Base-by-base conservation (phyloP, 2,113 vertebrate species). In the Ochotona curzoniae region DNA sequence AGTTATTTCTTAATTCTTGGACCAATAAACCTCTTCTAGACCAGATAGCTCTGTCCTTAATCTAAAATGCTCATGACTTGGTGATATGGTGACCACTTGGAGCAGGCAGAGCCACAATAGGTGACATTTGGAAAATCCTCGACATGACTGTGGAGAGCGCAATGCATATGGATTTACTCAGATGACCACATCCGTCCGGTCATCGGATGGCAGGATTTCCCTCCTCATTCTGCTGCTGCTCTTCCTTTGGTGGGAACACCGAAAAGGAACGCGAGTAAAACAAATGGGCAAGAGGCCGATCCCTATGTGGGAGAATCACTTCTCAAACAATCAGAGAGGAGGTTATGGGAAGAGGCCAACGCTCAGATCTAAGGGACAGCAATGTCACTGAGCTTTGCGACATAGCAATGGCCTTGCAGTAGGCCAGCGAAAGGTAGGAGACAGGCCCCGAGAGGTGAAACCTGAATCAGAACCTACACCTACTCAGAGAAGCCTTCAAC, bases 1-100 rank as follows among this genome's bases (percentile, higher is more conserved):
- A 96, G 94, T 94, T 96, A 91, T 94, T 95, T 94, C 92, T 96
- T 93, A 89, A 96, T 84, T 91, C 81, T 96, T 79, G 95, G 96
- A 96, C 93, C 95, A 97, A 96, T 94, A 95, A 93, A 94, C 92
- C 83, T 96, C 91, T 89, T 93, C 35, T 47, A 89, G 85, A 92
- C 57, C 61, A 35, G 86, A 87, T 14, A 75, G 25, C 18, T 49
- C 44, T 89, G 81, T 60, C 30, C 35, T 82, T 78, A 61, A n/a
- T 63, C 70, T 78, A 89, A 84, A 79, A 93, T 83, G 14, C 60
- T 7, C 71, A 51, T 35, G n/a, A 84, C n/a, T 84, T 90, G 23
- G 35, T 74, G 11, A 69, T 80, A 17, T 38, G 8, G 60, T 93
- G 2, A 44, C 64, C 51, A 87, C 28, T 79, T 70, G 70, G 76